Evolutionary conservation across 2,113 vertebrate genomes (phyloP), one percentile per base, ranked within the genome.

Genomic region (Pelodiscus sinensis): DNA sequence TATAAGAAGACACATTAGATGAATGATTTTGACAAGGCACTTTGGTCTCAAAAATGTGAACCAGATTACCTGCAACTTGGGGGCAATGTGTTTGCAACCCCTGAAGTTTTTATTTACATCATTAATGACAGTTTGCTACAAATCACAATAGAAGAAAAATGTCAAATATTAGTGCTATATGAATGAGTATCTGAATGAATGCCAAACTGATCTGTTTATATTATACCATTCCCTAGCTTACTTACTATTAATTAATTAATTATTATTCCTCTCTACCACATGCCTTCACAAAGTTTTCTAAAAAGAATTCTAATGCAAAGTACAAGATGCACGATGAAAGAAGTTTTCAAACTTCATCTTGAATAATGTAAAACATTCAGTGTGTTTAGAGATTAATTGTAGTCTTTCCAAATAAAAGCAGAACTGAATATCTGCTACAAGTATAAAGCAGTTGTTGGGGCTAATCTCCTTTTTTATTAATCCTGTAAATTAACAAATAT

Each of bases 371-470:
- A 89, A 75, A 21, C 24, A 71, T 27, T 82, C 2, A 44, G 2
- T 84, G 2, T 38, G 51, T 38, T 90, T 86, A 86, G 21, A 71
- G 88, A 79, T 75, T 0, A 82, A 9, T 73, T 62, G 0, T 38
- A 11, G 2, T 89, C 5, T 5, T 5, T 87, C 44, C 90, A 35
- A 2, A 11, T 58, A 2, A 4, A 81, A 6, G 3, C 57, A 56
- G 71, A 77, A 75, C 21, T 38, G 71, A 75, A 44, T 35, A 75
- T 2, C 2, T 55, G n/a, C 9, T 24, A 7, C 4, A 90, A 84
- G 83, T 3, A 51, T 79, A 88, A 58, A 25, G 15, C 0, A 0
- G 2, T 29, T 1, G 38, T 19, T 2, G 35, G 8, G 2, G 1
- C 50, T 79, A n/a, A 55, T 24, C 57, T 3, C 4, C 5, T 79